phyloP scores from a whole-genome alignment of 2,113 vertebrate species.

The Baryphthengus martii region DNA sequence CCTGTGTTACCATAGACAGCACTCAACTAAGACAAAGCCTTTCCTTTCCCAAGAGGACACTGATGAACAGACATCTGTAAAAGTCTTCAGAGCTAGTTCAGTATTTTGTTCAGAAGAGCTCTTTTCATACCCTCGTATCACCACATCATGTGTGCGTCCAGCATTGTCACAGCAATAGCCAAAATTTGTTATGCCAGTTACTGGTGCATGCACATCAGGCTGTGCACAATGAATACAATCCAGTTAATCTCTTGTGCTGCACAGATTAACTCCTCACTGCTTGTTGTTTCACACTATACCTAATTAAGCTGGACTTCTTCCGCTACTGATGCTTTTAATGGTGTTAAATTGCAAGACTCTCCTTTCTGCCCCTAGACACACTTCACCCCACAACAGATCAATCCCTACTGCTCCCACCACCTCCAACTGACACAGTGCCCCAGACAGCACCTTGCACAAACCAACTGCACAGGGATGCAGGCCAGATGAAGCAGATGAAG shows the following conservation, averaged over 20 bases:
- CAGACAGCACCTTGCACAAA: background rate
- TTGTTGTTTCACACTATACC: background rate
- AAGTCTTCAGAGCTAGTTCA: background rate
- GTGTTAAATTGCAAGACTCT: background rate
- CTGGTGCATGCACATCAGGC: background rate
- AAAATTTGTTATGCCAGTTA: background rate
- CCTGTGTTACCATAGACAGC: background rate
- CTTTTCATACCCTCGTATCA: background rate
- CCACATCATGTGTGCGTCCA: background rate
- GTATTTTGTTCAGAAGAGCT: background rate
- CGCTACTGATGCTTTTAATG: background rate
- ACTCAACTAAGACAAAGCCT: background rate
- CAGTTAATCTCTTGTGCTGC: no score
- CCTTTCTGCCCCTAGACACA: background rate
- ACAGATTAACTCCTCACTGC: background rate
- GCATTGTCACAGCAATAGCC: background rate
- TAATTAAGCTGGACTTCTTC: background rate
- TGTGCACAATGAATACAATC: background rate
- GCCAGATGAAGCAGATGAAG: background rate
- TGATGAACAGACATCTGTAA: background rate
- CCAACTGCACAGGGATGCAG: background rate
- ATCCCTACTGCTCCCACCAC: background rate
- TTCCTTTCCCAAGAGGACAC: background rate
- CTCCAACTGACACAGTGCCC: background rate
- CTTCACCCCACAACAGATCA: accelerated